phyloP scores from a whole-genome alignment of 2,113 vertebrate species.

The Hassar affinis region DNA sequence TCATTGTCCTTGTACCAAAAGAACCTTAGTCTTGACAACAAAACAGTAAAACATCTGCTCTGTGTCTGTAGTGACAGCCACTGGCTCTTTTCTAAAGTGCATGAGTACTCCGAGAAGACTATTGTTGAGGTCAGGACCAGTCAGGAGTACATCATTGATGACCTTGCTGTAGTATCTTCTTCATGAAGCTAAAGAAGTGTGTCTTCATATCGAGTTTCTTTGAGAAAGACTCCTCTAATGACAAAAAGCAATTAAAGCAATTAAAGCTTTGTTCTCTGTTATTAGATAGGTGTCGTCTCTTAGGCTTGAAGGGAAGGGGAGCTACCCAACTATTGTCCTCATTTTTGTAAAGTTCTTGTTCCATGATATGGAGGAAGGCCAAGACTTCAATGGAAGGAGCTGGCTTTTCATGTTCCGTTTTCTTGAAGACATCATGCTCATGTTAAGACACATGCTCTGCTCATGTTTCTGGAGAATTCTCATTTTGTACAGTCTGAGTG shows the following conservation, averaged over 20 bases:
- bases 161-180: too few relatives aligned
- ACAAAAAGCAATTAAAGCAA: not conserved
- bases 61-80: conserved; percentile 36
- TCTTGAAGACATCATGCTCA: conserved; percentile 16
- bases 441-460: not conserved
- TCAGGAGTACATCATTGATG: conserved; percentile 31
- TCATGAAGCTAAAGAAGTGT: conserved; percentile 33
- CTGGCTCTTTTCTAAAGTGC: conserved; percentile 15
- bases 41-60: conserved; percentile 46
- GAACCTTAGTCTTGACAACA: conserved; percentile 27
- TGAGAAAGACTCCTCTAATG: not conserved
- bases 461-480: not conserved
- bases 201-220: conserved; percentile 11
- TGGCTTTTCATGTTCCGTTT: not conserved
- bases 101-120: conserved; percentile 30
- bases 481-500: not conserved
- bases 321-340: conserved; percentile 16
- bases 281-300: not conserved
- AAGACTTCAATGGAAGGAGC: conserved; percentile 20
- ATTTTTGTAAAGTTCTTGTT: not conserved
- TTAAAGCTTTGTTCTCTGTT: conserved; percentile 7
- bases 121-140: conserved; percentile 22
- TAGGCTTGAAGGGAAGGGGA: not conserved
- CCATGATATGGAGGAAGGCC: conserved; percentile 21
- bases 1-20: conserved; percentile 37